These are phyloP conservation scores for Artibeus jamaicensis DNA, from an alignment of 2,797 vertebrate species.

Conservation along the genomic window DNA sequence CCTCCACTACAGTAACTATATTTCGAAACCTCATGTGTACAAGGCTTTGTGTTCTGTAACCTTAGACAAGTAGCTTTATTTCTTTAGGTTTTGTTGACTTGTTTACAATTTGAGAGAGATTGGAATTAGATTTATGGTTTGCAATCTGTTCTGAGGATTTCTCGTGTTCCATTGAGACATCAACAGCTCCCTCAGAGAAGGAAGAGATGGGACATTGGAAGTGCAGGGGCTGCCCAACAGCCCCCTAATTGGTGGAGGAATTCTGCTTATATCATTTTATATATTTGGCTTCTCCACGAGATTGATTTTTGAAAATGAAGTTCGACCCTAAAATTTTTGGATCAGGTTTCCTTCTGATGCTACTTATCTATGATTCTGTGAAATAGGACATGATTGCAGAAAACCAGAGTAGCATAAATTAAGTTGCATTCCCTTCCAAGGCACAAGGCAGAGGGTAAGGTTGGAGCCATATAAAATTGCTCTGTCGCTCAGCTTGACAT, in stretches of 20 bases:
- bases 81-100: background rate
- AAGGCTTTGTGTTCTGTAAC: background rate
- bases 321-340: background rate
- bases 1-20: background rate
- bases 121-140: background rate
- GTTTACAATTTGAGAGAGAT: background rate
- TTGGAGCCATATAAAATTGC: background rate
- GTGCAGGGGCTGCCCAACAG: too few relatives aligned
- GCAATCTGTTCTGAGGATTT: background rate
- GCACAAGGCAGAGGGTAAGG: background rate
- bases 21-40: background rate
- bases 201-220: background rate
- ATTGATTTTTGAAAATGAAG: background rate
- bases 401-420: background rate
- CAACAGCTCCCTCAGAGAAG: background rate
- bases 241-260: background rate
- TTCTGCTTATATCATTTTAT: background rate
- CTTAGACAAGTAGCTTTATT: background rate
- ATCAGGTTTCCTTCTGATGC: constrained; percentile 8
- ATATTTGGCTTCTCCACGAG: background rate
- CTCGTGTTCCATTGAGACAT: background rate
- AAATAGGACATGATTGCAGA: background rate
- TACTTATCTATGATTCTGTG: background rate
- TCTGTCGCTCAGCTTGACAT: background rate
- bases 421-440: background rate